phyloP scores from a whole-genome alignment of 2,888 invertebrate species.

The Nezara viridula region DNA sequence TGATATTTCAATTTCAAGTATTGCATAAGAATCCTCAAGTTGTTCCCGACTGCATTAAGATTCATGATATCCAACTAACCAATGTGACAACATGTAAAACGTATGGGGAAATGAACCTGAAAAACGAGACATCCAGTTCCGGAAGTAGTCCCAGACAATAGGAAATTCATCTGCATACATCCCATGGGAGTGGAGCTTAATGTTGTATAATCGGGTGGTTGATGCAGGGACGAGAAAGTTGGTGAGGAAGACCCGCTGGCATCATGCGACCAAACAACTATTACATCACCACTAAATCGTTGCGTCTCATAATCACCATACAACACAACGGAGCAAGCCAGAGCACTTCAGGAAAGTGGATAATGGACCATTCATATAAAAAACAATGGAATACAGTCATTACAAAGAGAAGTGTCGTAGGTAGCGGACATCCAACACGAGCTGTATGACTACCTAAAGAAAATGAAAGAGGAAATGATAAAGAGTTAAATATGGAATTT shows the following conservation, averaged over 20 bases:
- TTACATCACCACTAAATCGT: background rate
- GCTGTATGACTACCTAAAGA: background rate
- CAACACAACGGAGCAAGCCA: slow-evolving; percentile 15
- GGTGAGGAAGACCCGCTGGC: slow-evolving; percentile 20
- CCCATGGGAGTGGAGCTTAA: slow-evolving; percentile 7
- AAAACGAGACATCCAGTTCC: background rate
- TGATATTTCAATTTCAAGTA: too few species aligned
- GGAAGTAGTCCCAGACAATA: slow-evolving; percentile 28
- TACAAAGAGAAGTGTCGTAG: background rate
- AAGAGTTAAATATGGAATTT: background rate
- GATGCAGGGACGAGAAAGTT: slow-evolving; percentile 32
- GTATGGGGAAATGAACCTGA: background rate
- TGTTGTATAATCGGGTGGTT: slow-evolving; percentile 14
- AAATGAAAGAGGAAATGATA: background rate
- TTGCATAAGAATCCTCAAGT: too few species aligned
- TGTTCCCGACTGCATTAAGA: background rate
- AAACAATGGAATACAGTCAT: slow-evolving; percentile 28
- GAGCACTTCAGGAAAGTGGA: background rate
- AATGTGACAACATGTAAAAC: background rate
- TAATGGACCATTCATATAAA: slow-evolving; percentile 2
- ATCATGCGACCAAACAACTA: slow-evolving; percentile 49
- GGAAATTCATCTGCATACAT: slow-evolving; percentile 38
- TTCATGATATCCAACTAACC: background rate
- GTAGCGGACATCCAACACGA: background rate
- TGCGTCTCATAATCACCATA: slow-evolving; percentile 34